phyloP scores from a whole-genome alignment of 2,113 vertebrate genomes.

The Heptranchias perlo region DNA sequence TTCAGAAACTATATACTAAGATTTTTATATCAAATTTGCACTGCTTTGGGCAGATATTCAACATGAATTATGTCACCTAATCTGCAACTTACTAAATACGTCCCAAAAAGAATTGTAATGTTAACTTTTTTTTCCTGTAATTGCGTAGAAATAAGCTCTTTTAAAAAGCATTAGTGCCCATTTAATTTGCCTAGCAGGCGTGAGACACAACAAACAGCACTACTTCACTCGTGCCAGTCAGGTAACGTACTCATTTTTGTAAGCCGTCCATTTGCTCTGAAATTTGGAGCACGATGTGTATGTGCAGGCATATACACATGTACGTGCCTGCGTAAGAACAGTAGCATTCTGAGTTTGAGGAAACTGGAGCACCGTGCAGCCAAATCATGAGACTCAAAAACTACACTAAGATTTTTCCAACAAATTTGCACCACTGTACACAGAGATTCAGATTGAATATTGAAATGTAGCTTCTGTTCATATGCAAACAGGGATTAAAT shows the following conservation, averaged over 20 bases:
- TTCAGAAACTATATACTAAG: not conserved
- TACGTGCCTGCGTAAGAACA: not conserved
- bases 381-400: not conserved
- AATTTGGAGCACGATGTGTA: not conserved
- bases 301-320: not conserved
- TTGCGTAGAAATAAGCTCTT: not conserved
- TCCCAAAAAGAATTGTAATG: not conserved
- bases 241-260: not conserved
- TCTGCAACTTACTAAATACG: not conserved
- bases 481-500: too few relatives aligned
- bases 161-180: not conserved
- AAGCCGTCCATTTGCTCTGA: not conserved
- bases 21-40: not conserved
- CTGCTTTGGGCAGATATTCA: not conserved
- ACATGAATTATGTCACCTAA: not conserved
- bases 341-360: not conserved
- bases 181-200: not conserved
- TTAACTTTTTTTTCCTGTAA: not conserved
- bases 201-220: not conserved
- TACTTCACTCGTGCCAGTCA: not conserved
- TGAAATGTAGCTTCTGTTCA: not conserved
- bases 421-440: not conserved
- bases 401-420: not conserved
- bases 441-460: not conserved
- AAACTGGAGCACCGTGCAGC: not conserved